These are phyloP conservation scores for Microctenopoma steveboyesi DNA, from an alignment of 2,797 vertebrate species.

Conservation along the genomic window DNA sequence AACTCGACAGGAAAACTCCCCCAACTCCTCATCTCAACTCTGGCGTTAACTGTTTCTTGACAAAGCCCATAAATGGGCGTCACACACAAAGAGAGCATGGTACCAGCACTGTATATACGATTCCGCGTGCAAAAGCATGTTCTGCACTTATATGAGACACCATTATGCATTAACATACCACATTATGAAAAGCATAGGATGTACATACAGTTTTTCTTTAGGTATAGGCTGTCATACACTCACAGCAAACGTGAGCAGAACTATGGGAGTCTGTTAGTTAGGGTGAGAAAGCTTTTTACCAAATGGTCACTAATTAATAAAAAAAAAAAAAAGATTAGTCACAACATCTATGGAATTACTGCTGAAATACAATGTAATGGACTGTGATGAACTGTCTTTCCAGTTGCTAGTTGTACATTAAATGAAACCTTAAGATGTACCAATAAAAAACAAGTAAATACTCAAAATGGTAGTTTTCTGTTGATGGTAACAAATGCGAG, in stretches of 20 bases:
- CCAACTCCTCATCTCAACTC: constrained; percentile 39
- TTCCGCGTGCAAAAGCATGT: constrained; percentile 71
- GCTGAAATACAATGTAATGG: constrained; percentile 61
- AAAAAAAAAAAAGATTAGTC: constrained; percentile 34
- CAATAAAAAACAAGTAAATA: constrained; percentile 66
- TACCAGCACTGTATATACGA: constrained; percentile 76
- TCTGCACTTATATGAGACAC: constrained; percentile 56
- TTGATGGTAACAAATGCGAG: not conserved
- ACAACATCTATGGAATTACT: constrained; percentile 45
- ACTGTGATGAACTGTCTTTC: constrained; percentile 55
- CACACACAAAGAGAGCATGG: constrained; percentile 66
- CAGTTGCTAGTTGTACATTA: constrained; percentile 62
- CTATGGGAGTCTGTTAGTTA: constrained; percentile 22
- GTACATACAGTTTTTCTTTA: constrained; percentile 52
- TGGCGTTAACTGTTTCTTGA: constrained; percentile 25
- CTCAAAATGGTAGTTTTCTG: not conserved
- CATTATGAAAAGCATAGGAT: constrained; percentile 51
- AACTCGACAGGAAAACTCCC: constrained; percentile 17
- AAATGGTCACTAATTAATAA: constrained; percentile 48
- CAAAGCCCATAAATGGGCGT: constrained; percentile 33
- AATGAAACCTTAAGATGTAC: constrained; percentile 56
- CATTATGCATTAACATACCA: constrained; percentile 76
- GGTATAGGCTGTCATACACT: constrained; percentile 54
- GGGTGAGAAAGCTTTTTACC: constrained; percentile 69
- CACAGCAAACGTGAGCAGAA: constrained; percentile 40